Evolutionary conservation across 2,888 invertebrate genomes (phyloP).

Genomic region (Phalangium opilio): DNA sequence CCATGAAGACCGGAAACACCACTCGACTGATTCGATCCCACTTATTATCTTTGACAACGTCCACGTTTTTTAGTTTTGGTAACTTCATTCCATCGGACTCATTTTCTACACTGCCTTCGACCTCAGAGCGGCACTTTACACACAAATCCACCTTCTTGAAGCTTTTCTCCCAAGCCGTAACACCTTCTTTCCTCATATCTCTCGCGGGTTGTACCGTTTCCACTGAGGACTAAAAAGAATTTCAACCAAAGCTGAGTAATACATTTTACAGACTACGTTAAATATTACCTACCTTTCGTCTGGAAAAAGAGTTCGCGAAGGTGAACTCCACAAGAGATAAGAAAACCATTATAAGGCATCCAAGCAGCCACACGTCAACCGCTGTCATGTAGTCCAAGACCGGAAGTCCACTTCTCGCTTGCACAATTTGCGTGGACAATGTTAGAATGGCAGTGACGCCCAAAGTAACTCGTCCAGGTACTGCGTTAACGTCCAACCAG

Average conservation of each 20-base stretch:
- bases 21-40: slow-evolving; percentile 3
- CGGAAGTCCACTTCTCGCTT: slow-evolving; percentile 1
- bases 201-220: too few species aligned
- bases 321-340: slow-evolving; percentile 12
- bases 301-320: background rate
- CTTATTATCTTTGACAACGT: too few species aligned
- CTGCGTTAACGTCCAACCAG: slow-evolving; percentile 14
- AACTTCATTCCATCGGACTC: too few species aligned
- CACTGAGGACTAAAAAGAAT: too few species aligned
- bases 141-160: too few species aligned
- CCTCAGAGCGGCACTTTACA: too few species aligned
- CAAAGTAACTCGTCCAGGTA: slow-evolving; percentile 15
- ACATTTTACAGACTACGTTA: too few species aligned
- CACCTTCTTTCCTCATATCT: too few species aligned
- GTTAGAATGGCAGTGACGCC: slow-evolving; percentile 11
- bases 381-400: slow-evolving; percentile 9
- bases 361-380: slow-evolving; percentile 11
- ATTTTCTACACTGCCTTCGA: too few species aligned
- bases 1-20: slow-evolving; percentile 2
- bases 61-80: too few species aligned
- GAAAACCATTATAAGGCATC: slow-evolving; percentile 9
- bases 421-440: slow-evolving; percentile 1
- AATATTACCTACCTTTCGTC: background rate
- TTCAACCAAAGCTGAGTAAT: too few species aligned
- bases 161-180: too few species aligned